A percentile compares a stretch with the other conserved stretches of the same genome.
Conservation (phyloP, 2,113 vertebrate genomes). For the Desmodus rotundus region DNA sequence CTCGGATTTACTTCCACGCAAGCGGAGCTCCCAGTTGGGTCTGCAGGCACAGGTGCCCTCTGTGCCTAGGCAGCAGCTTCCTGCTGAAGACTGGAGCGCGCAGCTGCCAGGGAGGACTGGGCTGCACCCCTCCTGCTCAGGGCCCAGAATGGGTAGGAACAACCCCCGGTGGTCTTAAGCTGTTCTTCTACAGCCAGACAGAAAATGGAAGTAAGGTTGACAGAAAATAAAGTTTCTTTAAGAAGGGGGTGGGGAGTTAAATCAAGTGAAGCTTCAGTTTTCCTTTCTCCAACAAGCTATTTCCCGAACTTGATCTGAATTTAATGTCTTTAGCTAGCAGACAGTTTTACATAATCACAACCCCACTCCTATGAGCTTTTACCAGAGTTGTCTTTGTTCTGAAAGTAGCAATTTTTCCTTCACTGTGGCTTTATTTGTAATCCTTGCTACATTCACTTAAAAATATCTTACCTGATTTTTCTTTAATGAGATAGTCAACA, state of each 20-base stretch:
- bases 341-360: not conserved
- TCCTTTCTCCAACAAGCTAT: not conserved
- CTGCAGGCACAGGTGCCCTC: not conserved
- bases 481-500: not conserved
- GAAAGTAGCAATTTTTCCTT: not conserved
- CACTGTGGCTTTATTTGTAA: not conserved
- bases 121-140: fast-evolving
- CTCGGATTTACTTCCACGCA: not conserved
- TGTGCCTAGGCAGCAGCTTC: not conserved
- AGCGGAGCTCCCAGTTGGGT: fast-evolving
- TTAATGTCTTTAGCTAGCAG: not conserved
- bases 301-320: not conserved
- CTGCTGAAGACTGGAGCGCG: fast-evolving
- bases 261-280: not conserved
- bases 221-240: not conserved
- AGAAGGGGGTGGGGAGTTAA: not conserved
- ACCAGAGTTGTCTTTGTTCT: not conserved
- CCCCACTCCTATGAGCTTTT: not conserved
- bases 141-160: not conserved
- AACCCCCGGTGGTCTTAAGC: not conserved
- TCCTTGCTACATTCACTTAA: not conserved
- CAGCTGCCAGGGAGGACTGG: not conserved
- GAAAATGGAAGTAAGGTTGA: not conserved
- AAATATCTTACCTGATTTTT: not conserved
- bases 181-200: not conserved